Conservation (phyloP, 2,113 vertebrate species). For the Nothocercus julius region DNA sequence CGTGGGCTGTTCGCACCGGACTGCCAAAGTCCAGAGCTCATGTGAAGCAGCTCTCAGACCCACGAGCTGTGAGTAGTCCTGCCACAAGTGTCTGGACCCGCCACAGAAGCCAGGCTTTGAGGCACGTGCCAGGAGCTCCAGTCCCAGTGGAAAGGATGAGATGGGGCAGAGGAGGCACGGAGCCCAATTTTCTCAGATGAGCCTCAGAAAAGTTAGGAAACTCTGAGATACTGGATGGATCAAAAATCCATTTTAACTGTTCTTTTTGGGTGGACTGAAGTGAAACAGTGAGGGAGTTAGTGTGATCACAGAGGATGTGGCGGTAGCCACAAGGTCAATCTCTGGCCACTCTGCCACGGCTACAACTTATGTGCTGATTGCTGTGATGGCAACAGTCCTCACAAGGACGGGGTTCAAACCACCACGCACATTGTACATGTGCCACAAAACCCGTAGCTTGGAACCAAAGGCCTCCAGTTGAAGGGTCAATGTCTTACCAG, state of each 20-base stretch:
- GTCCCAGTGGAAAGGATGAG: accelerated
- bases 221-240: neutral
- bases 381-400: neutral
- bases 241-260: neutral
- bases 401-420: neutral
- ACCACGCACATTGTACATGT: accelerated
- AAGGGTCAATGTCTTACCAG: neutral
- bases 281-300: neutral
- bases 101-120: neutral
- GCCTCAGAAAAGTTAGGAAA: neutral
- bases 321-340: neutral
- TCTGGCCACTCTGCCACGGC: neutral
- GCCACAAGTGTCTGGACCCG: neutral
- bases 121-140: neutral
- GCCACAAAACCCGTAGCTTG: neutral
- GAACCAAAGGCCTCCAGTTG: neutral
- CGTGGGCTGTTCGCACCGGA: neutral
- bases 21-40: neutral
- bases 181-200: neutral
- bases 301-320: accelerated
- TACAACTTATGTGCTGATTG: neutral
- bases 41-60: neutral
- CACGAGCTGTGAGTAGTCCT: neutral
- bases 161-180: neutral
- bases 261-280: neutral